Evolutionary conservation across 1,140 invertebrate species (phyloP).

Genomic region (Vanessa atalanta): DNA sequence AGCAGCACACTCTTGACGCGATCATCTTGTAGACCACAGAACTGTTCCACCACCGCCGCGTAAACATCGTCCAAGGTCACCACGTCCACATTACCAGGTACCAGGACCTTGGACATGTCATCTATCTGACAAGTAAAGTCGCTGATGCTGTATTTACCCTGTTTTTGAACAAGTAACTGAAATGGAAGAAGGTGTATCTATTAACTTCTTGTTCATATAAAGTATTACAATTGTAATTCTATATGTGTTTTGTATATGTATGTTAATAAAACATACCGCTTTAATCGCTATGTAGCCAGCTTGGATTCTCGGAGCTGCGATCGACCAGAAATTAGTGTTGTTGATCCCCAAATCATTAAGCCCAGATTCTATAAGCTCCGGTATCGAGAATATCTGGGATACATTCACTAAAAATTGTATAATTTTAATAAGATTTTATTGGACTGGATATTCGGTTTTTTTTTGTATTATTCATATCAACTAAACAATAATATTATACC

Average conservation of each 20-base stretch:
- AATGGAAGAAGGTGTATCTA: neutral
- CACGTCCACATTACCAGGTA: constrained; percentile 45
- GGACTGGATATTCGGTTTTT: too few relatives aligned
- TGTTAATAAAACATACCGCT: constrained; percentile 48
- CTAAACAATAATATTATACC: neutral
- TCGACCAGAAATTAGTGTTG: constrained; percentile 71
- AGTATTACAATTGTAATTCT: too few relatives aligned
- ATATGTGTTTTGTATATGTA: too few relatives aligned
- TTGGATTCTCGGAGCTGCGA: constrained; percentile 60
- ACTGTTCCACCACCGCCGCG: constrained; percentile 56
- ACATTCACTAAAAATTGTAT: constrained; percentile 51
- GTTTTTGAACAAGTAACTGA: constrained; percentile 52
- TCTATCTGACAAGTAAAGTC: constrained; percentile 60
- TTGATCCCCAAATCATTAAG: constrained; percentile 60
- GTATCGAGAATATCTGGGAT: constrained; percentile 49
- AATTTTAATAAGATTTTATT: neutral
- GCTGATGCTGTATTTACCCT: constrained; percentile 46
- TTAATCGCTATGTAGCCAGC: constrained; percentile 55
- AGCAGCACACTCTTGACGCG: constrained; percentile 71
- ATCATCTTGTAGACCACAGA: constrained; percentile 75
- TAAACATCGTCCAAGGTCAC: constrained; percentile 59
- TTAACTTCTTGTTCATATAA: too few relatives aligned
- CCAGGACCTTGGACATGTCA: constrained; percentile 48
- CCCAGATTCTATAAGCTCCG: constrained; percentile 50
- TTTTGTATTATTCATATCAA: too few relatives aligned